phyloP scores from a whole-genome alignment of 1,140 invertebrate species.

The Drosophila suzukii region DNA sequence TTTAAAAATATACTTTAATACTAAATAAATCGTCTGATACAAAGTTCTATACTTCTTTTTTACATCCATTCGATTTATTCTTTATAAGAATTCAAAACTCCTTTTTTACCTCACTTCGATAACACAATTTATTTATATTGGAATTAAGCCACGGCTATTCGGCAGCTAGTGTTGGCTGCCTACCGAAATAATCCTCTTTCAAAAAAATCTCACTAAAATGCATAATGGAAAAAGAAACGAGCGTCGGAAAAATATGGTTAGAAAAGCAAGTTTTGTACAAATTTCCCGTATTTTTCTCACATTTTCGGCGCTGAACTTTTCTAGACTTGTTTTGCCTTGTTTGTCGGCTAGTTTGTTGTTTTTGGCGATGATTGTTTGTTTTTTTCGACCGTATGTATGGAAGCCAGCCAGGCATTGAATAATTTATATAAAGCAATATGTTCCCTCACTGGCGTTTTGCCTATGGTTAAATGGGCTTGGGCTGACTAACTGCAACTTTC shows the following conservation, averaged over 20 bases:
- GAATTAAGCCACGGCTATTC: background rate
- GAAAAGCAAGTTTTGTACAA: slow-evolving; percentile 29
- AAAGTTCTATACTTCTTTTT: too few relatives aligned
- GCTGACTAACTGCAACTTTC: background rate
- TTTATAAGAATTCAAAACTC: background rate
- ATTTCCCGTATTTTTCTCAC: slow-evolving; percentile 19
- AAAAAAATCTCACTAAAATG: background rate
- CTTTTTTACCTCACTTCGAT: background rate
- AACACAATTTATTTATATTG: background rate
- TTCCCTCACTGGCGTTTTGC: slow-evolving; percentile 24
- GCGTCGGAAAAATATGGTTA: slow-evolving; percentile 5
- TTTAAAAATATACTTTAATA: too few relatives aligned
- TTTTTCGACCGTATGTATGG: slow-evolving; percentile 1
- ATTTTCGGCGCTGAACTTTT: slow-evolving; percentile 16
- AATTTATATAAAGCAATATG: slow-evolving; percentile 37
- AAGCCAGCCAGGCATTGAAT: slow-evolving; percentile 38
- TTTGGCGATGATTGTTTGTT: slow-evolving; percentile 35
- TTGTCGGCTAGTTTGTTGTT: slow-evolving; percentile 22
- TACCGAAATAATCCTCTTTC: slow-evolving; percentile 9
- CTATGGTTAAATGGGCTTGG: slow-evolving; percentile 16
- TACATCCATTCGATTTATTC: background rate
- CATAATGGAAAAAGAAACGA: slow-evolving; percentile 2
- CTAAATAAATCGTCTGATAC: too few relatives aligned
- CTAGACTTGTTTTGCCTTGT: slow-evolving; percentile 6
- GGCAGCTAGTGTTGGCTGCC: background rate